Evolutionary conservation across 2,888 invertebrate genomes (phyloP).

Genomic region (Thysanoteuthis rhombus): DNA sequence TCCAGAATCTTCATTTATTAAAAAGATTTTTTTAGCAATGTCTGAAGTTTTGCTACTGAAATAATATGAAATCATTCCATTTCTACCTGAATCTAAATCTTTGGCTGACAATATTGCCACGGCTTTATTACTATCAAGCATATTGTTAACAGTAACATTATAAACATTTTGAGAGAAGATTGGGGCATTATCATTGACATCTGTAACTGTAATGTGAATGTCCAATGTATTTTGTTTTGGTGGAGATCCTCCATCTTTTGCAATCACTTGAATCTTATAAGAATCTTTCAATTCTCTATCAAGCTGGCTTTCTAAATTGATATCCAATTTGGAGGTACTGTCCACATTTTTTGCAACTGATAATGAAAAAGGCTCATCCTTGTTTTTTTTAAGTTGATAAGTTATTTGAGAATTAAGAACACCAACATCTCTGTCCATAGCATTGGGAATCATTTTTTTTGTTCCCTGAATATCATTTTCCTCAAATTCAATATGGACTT

Average conservation of each 20-base stretch:
- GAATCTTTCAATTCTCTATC: background rate
- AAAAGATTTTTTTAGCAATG: background rate
- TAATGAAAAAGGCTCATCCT: background rate
- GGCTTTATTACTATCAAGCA: background rate
- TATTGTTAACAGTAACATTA: background rate
- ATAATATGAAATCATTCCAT: constrained; percentile 12
- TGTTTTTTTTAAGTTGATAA: background rate
- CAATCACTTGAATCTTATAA: background rate
- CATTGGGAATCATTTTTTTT: background rate
- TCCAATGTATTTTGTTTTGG: background rate
- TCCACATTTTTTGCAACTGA: background rate
- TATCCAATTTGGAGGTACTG: background rate
- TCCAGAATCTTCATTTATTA: background rate
- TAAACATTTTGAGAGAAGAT: background rate
- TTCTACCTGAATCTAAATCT: background rate
- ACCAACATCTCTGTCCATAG: background rate
- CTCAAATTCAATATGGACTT: background rate
- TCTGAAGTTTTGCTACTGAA: background rate
- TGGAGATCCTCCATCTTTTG: background rate
- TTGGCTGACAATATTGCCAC: background rate
- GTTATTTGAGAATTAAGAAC: background rate
- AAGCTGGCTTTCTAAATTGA: background rate
- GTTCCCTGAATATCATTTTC: background rate
- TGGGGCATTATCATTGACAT: background rate
- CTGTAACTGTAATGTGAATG: background rate